phyloP scores from a whole-genome alignment of 2,888 invertebrate genomes.

The Arenicola marina region DNA sequence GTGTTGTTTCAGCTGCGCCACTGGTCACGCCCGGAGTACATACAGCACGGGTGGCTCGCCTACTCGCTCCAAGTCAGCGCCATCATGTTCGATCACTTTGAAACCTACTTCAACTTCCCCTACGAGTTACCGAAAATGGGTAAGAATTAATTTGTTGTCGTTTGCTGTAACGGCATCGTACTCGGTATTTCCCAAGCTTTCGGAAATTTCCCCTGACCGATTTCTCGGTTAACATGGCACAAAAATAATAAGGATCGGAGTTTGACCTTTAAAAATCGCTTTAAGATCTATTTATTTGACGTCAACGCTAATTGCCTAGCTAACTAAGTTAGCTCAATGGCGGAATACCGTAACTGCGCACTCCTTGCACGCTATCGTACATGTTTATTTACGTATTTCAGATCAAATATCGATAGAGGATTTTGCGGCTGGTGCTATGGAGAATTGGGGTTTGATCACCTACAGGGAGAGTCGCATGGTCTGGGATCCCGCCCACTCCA shows the following conservation, averaged over 20 bases:
- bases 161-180: too few relatives aligned
- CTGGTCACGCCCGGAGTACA: slow-evolving; percentile 8
- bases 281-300: too few relatives aligned
- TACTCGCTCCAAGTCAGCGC: slow-evolving; percentile 78
- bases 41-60: slow-evolving; percentile 64
- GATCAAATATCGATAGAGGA: slow-evolving; percentile 25
- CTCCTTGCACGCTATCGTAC: too few relatives aligned
- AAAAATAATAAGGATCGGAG: too few relatives aligned
- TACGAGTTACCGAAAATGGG: slow-evolving; percentile 55
- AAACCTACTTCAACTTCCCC: slow-evolving; percentile 41
- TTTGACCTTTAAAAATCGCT: too few relatives aligned
- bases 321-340: too few relatives aligned
- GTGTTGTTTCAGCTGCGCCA: not conserved
- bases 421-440: slow-evolving; percentile 27
- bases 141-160: too few relatives aligned
- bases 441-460: slow-evolving; percentile 30
- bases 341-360: too few relatives aligned
- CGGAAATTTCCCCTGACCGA: too few relatives aligned
- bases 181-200: too few relatives aligned
- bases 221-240: too few relatives aligned
- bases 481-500: slow-evolving; percentile 8
- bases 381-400: slow-evolving; percentile 7
- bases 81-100: slow-evolving; percentile 63
- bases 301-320: too few relatives aligned
- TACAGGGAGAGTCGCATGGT: slow-evolving; percentile 21